Base-by-base conservation (phyloP, 2,888 invertebrate genomes). In the Clostera curtula region DNA sequence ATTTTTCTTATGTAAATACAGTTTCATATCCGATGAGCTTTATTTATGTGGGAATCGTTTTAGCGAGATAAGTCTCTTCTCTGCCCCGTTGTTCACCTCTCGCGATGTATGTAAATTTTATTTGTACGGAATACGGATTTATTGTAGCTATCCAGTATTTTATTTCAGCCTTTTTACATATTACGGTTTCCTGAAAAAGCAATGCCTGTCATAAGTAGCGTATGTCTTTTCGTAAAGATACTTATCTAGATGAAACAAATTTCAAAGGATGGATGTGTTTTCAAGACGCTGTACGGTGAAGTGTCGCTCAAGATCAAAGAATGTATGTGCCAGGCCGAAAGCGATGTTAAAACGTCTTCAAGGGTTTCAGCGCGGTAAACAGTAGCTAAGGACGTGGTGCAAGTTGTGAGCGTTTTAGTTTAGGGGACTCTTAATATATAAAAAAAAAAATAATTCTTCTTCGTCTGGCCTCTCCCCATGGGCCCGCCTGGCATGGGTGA, bases 1-100 rank as follows among this genome's bases (percentile, higher is more conserved):
- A 82, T 80, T 79, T 80, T 82, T 79, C 82, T 79, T 83, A 82
- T 82, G 82, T 80, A 82, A 83, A 83, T 83, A 76, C 75, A 40
- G 67, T 72, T 80, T 82, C 76, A 83, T 83, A 82, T 83, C 79
- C 80, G 77, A 82, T 82, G 80, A 83, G 80, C 80, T 83, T 83
- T 83, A 83, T 82, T 83, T 83, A 83, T 83, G 83, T 83, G 82
- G 82, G 79, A 83, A 83, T 82, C 82, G 80, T 77, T 83, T 77
- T 79, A 69, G 74, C 77, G 66, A 82, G 76, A 80, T 83, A 82
- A 74, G 77, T 76, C 73, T 73, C 65, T 68, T 58, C 49, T 67
- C 62, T 69, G 72, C 62, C 59, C 56, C 66, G 66, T 64, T 70
- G 73, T 71, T 73, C 71, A 69, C 62, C 62, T 75, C 64, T 72